Evolutionary conservation across 2,797 vertebrate genomes (phyloP).

Genomic region (Lophura swinhoii): DNA sequence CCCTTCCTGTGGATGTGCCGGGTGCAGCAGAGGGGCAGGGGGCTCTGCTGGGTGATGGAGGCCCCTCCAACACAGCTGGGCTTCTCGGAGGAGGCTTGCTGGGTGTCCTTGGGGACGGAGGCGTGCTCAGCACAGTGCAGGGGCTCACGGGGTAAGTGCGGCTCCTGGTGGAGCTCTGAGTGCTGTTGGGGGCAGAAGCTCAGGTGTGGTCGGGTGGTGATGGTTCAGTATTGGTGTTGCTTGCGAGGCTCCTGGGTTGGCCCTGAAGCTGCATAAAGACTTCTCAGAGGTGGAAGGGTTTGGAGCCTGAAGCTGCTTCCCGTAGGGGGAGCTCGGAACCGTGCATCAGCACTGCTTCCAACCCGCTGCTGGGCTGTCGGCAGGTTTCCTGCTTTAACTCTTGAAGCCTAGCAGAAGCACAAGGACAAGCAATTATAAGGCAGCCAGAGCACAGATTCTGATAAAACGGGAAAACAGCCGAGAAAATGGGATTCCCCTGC

Average conservation of each 20-base stretch:
- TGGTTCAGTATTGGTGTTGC: background rate
- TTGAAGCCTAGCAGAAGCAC: background rate
- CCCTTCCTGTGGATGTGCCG: background rate
- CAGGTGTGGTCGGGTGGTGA: too few relatives aligned
- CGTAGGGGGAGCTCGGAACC: background rate
- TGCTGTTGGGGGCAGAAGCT: background rate
- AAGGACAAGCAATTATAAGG: background rate
- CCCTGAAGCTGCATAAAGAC: background rate
- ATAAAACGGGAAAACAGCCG: background rate
- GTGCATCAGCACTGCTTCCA: fast-evolving
- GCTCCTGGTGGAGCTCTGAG: background rate
- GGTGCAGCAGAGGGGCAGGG: background rate
- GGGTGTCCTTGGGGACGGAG: constrained; percentile 53
- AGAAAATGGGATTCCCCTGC: fast-evolving
- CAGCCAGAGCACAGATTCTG: background rate
- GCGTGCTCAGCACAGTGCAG: constrained; percentile 70
- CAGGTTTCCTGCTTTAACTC: fast-evolving
- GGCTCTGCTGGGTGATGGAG: constrained; percentile 42
- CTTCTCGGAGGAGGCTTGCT: constrained; percentile 29
- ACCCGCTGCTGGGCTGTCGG: fast-evolving
- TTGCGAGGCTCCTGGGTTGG: background rate
- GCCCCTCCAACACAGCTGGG: background rate
- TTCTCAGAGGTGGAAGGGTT: background rate
- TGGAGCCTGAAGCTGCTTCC: fast-evolving
- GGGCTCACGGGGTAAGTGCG: constrained; percentile 75